phyloP scores from a whole-genome alignment of 2,113 vertebrate species.

The Illadopsis cleaveri region DNA sequence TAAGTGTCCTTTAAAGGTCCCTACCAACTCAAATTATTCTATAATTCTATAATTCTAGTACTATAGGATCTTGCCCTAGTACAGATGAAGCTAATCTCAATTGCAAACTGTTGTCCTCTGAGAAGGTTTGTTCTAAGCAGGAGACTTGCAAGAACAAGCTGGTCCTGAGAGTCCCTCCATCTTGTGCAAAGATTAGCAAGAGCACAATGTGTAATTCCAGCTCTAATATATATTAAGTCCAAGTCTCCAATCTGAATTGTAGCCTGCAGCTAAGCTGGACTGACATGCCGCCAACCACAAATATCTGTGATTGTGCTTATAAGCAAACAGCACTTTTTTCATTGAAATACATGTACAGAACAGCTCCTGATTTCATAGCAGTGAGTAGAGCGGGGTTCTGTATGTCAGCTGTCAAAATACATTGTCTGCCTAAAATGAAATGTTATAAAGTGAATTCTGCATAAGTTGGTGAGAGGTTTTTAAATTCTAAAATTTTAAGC shows the following conservation, averaged over 20 bases:
- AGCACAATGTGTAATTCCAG: not conserved
- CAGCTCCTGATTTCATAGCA: not conserved
- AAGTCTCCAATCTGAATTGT: not conserved
- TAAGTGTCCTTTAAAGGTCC: not conserved
- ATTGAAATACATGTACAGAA: not conserved
- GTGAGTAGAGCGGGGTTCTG: not conserved
- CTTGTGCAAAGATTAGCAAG: not conserved
- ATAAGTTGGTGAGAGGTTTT: not conserved
- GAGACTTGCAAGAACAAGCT: not conserved
- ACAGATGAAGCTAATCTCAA: not conserved
- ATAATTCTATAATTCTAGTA: not conserved
- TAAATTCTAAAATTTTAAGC: not conserved
- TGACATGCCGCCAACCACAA: not conserved
- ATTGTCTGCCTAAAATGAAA: not conserved
- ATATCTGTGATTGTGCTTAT: not conserved
- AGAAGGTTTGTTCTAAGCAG: not conserved
- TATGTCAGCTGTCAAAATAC: not conserved
- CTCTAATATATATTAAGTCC: not conserved
- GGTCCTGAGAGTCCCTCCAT: not conserved
- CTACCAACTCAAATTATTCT: not conserved
- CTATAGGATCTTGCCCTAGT: not conserved
- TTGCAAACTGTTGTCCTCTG: not conserved
- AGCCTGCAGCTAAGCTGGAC: not conserved
- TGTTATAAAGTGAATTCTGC: not conserved
- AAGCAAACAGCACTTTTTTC: not conserved